Percentiles rank a stretch among this genome's conserved stretches.
Evolutionary conservation across 2,888 invertebrate species (phyloP).

Genomic region (Ectemnius cavifrons): DNA sequence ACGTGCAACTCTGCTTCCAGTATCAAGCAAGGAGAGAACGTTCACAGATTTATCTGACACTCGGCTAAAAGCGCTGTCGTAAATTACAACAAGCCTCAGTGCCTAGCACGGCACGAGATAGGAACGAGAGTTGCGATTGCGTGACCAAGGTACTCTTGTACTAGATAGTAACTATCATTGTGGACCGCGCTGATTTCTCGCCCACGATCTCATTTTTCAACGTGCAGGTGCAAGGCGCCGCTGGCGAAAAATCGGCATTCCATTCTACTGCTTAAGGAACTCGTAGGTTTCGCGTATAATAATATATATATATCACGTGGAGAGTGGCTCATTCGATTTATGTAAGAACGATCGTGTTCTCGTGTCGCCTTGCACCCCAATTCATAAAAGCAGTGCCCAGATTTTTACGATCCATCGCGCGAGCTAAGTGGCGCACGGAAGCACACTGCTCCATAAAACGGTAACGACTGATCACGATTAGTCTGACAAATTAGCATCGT

Average conservation of each 20-base stretch:
- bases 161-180: conserved; percentile 59
- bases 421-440: conserved; percentile 15
- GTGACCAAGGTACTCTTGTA: conserved; percentile 55
- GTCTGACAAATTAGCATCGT: conserved; percentile 48
- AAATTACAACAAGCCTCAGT: conserved; percentile 42
- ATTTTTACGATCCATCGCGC: conserved; percentile 37
- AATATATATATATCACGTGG: no score
- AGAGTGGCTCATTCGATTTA: no score
- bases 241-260: background rate
- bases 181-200: conserved; percentile 17
- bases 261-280: background rate
- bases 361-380: no score
- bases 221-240: conserved; percentile 16
- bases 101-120: conserved; percentile 47
- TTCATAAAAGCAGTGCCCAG: conserved; percentile 11
- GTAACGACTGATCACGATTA: conserved; percentile 51
- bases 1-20: no score
- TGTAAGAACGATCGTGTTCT: no score
- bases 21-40: background rate
- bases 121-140: conserved; percentile 53
- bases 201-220: conserved; percentile 30
- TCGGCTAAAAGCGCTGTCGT: conserved; percentile 36
- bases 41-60: conserved; percentile 52
- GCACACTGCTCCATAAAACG: conserved; percentile 43
- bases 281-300: no score